A percentile compares a stretch with the other conserved stretches of the same genome.
Evolutionary conservation across 2,888 invertebrate genomes (phyloP).

Genomic region (Craniophora ligustri): DNA sequence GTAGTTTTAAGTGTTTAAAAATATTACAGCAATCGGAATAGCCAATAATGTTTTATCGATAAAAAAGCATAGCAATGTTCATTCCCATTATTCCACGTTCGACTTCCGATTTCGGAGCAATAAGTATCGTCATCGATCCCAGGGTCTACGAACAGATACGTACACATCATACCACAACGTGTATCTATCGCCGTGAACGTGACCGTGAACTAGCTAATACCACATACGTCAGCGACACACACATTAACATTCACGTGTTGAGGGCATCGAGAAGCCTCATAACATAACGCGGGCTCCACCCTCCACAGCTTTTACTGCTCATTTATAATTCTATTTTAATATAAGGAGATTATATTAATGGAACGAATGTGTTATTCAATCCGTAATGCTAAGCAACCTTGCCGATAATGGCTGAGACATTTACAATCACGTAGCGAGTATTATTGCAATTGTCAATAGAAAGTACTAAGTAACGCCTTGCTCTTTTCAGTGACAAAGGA

Average conservation of each 20-base stretch:
- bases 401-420: conserved; percentile 52
- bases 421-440: conserved; percentile 34
- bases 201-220: conserved; percentile 75
- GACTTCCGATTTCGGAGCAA: conserved; percentile 1
- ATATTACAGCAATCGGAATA: neutral
- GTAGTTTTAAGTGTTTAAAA: too few relatives aligned
- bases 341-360: conserved; percentile 61
- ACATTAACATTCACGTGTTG: conserved; percentile 64
- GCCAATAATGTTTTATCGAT: neutral
- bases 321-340: conserved; percentile 67
- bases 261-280: conserved; percentile 74
- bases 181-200: conserved; percentile 70
- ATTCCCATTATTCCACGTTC: neutral
- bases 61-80: neutral
- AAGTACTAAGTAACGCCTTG: conserved; percentile 6
- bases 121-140: conserved; percentile 21
- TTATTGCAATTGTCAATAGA: conserved; percentile 26
- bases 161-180: conserved; percentile 55
- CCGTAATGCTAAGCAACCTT: conserved; percentile 42
- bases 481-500: conserved; percentile 12
- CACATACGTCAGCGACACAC: conserved; percentile 59
- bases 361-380: conserved; percentile 59
- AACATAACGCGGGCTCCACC: conserved; percentile 54
- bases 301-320: conserved; percentile 34
- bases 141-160: conserved; percentile 22